Percentiles rank a stretch among this genome's conserved stretches.
Evolutionary conservation across 2,797 vertebrate species (phyloP).

Genomic region (Vespertilio murinus): DNA sequence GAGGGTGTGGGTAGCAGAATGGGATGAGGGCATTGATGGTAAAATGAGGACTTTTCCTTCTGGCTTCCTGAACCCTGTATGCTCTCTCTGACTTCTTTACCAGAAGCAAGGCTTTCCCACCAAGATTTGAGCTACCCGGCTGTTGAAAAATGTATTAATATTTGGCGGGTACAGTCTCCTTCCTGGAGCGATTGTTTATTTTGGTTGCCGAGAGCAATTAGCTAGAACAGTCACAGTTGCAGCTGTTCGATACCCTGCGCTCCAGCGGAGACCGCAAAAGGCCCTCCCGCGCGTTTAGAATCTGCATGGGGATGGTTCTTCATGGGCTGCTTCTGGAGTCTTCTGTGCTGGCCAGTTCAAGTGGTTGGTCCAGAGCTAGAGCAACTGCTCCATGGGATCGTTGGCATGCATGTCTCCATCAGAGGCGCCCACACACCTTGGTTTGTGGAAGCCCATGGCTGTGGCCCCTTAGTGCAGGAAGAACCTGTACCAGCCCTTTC

Average conservation of each 20-base stretch:
- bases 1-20: not conserved
- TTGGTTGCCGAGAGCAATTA: conserved; percentile 82
- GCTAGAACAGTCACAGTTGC: conserved; percentile 79
- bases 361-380: conserved; percentile 50
- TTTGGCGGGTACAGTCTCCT: conserved; percentile 77
- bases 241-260: conserved; percentile 80
- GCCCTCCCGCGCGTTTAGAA: conserved; percentile 79
- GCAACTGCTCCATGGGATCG: conserved; percentile 2
- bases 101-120: conserved; percentile 53
- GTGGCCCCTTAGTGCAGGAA: not conserved
- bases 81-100: conserved; percentile 35
- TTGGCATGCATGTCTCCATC: conserved; percentile 7
- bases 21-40: not conserved
- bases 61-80: not conserved
- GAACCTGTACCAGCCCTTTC: not conserved
- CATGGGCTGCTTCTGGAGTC: conserved; percentile 61
- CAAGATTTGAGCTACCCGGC: conserved; percentile 53
- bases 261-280: conserved; percentile 77
- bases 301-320: conserved; percentile 73
- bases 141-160: conserved; percentile 81
- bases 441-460: not conserved
- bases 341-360: conserved; percentile 46
- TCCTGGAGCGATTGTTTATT: conserved; percentile 82
- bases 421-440: conserved; percentile 34
- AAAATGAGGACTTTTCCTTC: not conserved